Evolutionary conservation across 2,888 invertebrate species (phyloP).

Genomic region (Halictus quadricinctus): DNA sequence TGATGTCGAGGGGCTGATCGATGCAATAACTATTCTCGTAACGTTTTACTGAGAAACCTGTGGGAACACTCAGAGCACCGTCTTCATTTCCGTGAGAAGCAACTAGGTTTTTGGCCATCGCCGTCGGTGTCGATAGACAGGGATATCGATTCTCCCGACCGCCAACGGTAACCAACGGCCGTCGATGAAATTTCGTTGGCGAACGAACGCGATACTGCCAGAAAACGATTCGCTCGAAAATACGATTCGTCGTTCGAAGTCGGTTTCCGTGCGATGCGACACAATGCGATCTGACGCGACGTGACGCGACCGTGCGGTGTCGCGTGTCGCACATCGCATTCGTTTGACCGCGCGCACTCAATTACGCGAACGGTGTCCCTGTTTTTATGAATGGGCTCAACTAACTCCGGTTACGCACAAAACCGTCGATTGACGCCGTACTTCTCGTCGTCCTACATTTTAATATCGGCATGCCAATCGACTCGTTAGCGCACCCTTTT

Average conservation of each 20-base stretch:
- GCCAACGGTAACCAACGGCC: neutral
- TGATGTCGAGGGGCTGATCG: neutral
- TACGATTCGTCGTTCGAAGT: neutral
- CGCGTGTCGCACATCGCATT: slow-evolving; percentile 15
- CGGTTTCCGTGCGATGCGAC: neutral
- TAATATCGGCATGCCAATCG: slow-evolving; percentile 39
- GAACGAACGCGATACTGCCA: slow-evolving; percentile 42
- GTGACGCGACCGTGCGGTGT: neutral
- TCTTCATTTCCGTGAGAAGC: neutral
- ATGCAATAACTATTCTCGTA: slow-evolving; percentile 23
- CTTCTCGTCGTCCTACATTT: slow-evolving; percentile 50
- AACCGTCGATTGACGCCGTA: slow-evolving; percentile 49
- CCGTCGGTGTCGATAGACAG: neutral
- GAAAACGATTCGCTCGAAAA: slow-evolving; percentile 26
- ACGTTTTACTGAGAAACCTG: slow-evolving; percentile 4
- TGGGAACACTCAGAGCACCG: slow-evolving; percentile 25
- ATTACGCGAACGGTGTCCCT: slow-evolving; percentile 11
- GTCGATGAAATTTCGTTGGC: slow-evolving; percentile 4
- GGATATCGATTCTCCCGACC: neutral
- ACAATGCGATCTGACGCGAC: neutral
- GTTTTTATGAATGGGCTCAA: slow-evolving; percentile 50
- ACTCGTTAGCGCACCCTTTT: slow-evolving; percentile 61
- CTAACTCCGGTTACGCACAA: slow-evolving; percentile 68
- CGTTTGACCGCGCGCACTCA: slow-evolving; percentile 21
- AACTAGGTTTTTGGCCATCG: neutral